Evolutionary conservation across 2,113 vertebrate genomes (phyloP).

Genomic region (Datnioides undecimradiatus): DNA sequence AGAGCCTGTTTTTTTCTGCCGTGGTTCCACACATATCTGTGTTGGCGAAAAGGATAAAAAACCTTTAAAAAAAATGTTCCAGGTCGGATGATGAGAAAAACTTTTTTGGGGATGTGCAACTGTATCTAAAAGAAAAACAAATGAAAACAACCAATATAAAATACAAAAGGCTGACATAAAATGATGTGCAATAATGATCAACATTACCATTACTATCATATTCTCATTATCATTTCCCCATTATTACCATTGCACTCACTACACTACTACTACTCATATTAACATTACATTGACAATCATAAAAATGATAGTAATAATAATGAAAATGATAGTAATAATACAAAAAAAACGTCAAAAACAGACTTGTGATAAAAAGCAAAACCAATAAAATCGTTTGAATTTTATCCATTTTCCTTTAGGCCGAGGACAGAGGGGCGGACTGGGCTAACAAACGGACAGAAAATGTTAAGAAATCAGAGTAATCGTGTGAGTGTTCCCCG

Average conservation of each 20-base stretch:
- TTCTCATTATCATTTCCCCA: conserved; percentile 63
- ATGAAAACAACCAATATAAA: conserved; percentile 86
- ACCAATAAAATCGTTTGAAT: conserved; percentile 66
- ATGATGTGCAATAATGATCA: conserved; percentile 87
- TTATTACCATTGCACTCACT: conserved; percentile 67
- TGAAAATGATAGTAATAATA: conserved; percentile 70
- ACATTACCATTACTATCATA: conserved; percentile 75
- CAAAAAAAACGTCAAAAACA: conserved; percentile 66
- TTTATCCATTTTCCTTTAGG: conserved; percentile 82
- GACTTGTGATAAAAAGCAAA: conserved; percentile 81
- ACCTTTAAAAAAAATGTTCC: conserved; percentile 74
- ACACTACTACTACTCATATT: conserved; percentile 66
- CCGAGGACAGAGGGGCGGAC: conserved; percentile 83
- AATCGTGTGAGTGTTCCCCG: conserved; percentile 74
- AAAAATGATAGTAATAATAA: conserved; percentile 88
- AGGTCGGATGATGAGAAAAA: conserved; percentile 85
- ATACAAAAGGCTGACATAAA: conserved; percentile 89
- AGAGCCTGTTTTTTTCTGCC: conserved; percentile 71
- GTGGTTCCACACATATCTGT: conserved; percentile 81
- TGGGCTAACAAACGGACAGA: conserved; percentile 86
- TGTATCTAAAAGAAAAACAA: conserved; percentile 64
- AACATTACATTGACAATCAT: conserved; percentile 70
- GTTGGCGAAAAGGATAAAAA: conserved; percentile 83
- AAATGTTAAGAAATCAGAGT: conserved; percentile 70
- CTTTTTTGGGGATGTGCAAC: conserved; percentile 69